These are phyloP conservation scores for Ceratosolen solmsi DNA, from an alignment of 1,140 invertebrate species.

Conservation along the genomic window DNA sequence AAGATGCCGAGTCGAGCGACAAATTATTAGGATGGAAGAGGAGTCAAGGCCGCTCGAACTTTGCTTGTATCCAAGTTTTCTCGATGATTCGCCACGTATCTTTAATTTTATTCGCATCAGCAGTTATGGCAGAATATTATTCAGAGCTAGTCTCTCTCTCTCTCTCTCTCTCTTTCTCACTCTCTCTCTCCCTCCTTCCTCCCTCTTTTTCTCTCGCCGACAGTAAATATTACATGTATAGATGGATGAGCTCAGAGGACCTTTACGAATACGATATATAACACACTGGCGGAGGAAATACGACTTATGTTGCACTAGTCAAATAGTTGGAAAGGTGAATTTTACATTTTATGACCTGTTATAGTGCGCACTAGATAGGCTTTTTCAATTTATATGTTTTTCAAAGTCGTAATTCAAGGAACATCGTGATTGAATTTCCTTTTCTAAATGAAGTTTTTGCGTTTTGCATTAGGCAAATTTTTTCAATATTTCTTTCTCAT, in stretches of 20 bases:
- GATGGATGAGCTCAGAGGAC: background rate
- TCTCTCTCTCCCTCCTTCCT: no score
- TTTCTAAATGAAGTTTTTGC: no score
- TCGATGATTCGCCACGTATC: background rate
- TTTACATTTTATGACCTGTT: background rate
- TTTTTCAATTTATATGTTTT: background rate
- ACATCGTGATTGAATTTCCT: no score
- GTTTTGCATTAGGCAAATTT: no score
- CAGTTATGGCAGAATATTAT: background rate
- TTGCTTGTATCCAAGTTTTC: constrained; percentile 6
- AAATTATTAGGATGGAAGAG: no score
- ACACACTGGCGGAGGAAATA: no score
- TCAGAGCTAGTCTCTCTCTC: background rate
- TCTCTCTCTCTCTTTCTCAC: no score
- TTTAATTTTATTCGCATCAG: constrained; percentile 5
- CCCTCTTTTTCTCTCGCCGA: background rate
- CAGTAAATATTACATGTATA: background rate
- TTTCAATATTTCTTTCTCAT: no score
- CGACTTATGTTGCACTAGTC: background rate
- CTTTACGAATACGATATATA: background rate
- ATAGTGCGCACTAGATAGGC: background rate
- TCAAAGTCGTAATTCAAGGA: background rate
- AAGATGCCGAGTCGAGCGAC: no score
- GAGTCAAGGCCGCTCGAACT: background rate
- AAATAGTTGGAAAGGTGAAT: background rate